Base-by-base conservation (phyloP, 2,888 invertebrate genomes). In the Slavum lentiscoides region DNA sequence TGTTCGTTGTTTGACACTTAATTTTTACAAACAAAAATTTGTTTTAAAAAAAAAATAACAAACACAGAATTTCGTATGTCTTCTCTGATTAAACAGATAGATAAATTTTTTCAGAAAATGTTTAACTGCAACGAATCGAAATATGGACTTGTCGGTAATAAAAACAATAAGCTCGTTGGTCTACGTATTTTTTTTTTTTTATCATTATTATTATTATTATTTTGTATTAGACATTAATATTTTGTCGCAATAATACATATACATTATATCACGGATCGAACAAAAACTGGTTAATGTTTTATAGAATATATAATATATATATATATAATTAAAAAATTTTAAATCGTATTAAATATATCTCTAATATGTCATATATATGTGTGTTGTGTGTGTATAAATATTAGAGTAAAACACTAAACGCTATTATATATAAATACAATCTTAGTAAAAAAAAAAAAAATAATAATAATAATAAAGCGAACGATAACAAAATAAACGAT, bases 201-300 rank as follows among this genome's bases (percentile, higher is more conserved):
- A 49, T 11, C 1, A 49, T 49, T 49, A 15, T 49, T 43, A 43
- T 53, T 15, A 13, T 53, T 53, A 53, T 66, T 70, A 19, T 55
- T 62, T 70, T 39, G 55, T 39, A 70, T 70, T 70, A 58, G 58
- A 58, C 70, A 39, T 58, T 21, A 55, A 37, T 58, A 43, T 49
- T 72, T 59, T 59, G 59, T 72, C 39, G 13, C 11, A 15, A 49
- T 49, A 49, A 53, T 53, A 17, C 30, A 30, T 30, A 53, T 53
- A 43, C 30, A 4, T 30, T 30, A 4, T 30, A 30, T 30, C 30
- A 30, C 4, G 4, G 30, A 43, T 43, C 58, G 43, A 72, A 72
- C 58, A 72, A 59, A 72, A 43, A 72, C 21, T 59, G 39, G 72
- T 72, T 72, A 72, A 72, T 72, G 43, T 72, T 72, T 59, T 72